Base-by-base conservation (phyloP, 2,888 invertebrate species). In the Eulithis prunata region DNA sequence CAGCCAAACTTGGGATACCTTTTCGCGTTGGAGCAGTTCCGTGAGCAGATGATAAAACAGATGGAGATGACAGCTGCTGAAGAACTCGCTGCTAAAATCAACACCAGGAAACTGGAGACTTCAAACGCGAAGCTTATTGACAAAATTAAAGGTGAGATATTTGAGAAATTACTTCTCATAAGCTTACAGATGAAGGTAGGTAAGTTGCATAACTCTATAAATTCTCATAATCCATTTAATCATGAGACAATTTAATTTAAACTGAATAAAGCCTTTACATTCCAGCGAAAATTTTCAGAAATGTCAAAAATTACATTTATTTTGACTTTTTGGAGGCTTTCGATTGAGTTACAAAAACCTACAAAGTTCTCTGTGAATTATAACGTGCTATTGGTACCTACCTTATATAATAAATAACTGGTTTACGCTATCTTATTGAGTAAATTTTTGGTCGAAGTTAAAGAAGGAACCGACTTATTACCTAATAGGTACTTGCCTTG, bases 41-140 rank as follows among this genome's bases (percentile, higher is more conserved):
- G 86, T 10, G 84, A 88, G 0, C 77, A 87, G 67, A 90, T 93
- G 84, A 73, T 86, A 5, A 76, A 69, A 3, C 93, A 91, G 69
- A 86, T 94, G 82, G 77, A 81, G 5, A 87, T 83, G 3, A 89
- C 92, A 0, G 94, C 94, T 0, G 89, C 88, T 1, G 93, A 93
- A 57, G 94, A 94, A 71, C 80, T 93, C 10, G 78, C 83, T 0
- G 81, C 82, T 11, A 93, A 93, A 71, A 78, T 92, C 8, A 79
- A 80, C 51, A 85, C 91, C 0, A 89, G 87, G 69, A 91, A 88
- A 65, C 77, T 94, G 32, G 92, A 91, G 73, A 79, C 76, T 0
- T 90, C 89, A 4, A 94, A 94, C 71, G 78, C 83, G 21, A 83
- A 84, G 56, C 82, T 91, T 2, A 79, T 85, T 38, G 73, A 71